Percentiles rank a stretch among this genome's conserved stretches.
Evolutionary conservation across 2,113 vertebrate genomes (phyloP).

Genomic region (Speoplatyrhinus poulsoni): DNA sequence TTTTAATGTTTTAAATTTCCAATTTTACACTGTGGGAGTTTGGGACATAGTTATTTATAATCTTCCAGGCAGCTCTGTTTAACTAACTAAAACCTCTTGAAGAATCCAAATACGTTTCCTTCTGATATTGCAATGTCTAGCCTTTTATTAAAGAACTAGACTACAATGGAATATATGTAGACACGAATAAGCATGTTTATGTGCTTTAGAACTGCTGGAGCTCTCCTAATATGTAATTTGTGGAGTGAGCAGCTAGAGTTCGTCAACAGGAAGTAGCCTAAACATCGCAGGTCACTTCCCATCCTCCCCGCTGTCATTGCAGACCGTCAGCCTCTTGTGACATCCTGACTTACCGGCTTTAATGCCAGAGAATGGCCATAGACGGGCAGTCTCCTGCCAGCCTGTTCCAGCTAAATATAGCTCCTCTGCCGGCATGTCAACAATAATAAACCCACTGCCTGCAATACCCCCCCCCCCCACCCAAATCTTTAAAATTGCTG

Average conservation of each 20-base stretch:
- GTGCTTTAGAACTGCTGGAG: background rate
- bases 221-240: background rate
- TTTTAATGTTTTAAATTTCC: too few relatives aligned
- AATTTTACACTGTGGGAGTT: too few relatives aligned
- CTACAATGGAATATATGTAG: too few relatives aligned
- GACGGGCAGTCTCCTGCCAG: slow-evolving; percentile 22
- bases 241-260: background rate
- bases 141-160: too few relatives aligned
- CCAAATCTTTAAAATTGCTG: background rate
- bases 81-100: too few relatives aligned
- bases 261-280: slow-evolving; percentile 35
- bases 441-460: slow-evolving; percentile 11
- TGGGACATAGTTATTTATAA: too few relatives aligned
- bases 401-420: slow-evolving; percentile 52
- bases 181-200: too few relatives aligned
- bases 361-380: slow-evolving; percentile 37
- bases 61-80: too few relatives aligned
- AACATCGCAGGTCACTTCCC: background rate
- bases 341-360: slow-evolving; percentile 32
- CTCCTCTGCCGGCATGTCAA: slow-evolving; percentile 34
- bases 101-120: too few relatives aligned
- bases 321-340: background rate
- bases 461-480: background rate
- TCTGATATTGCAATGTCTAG: too few relatives aligned
- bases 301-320: slow-evolving; percentile 17